These are phyloP conservation scores for Macrosiphum euphorbiae DNA, from an alignment of 2,888 invertebrate species.

Conservation along the genomic window DNA sequence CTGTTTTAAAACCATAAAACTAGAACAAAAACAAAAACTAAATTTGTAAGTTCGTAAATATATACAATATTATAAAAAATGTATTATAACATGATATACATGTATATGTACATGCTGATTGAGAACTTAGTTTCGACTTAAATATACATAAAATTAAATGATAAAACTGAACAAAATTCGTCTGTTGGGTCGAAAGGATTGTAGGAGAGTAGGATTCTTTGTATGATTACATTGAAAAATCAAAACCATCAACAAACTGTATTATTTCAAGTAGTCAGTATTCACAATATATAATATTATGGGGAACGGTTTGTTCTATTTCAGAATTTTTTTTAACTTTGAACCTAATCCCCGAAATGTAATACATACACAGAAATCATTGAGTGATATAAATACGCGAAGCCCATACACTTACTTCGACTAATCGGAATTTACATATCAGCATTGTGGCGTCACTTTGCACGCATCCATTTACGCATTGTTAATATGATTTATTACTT, in stretches of 20 bases:
- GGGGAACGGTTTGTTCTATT: no score
- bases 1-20: neutral
- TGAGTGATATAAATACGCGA: neutral
- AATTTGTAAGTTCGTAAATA: neutral
- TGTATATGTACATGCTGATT: neutral
- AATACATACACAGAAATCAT: neutral
- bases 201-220: neutral
- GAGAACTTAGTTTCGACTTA: neutral
- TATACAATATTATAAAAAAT: neutral
- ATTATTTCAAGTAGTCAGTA: no score
- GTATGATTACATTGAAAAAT: neutral
- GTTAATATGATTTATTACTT: neutral
- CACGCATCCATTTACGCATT: neutral
- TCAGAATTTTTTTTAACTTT: neutral
- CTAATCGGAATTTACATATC: neutral
- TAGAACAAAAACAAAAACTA: neutral
- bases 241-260: neutral
- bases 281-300: no score
- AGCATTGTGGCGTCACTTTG: neutral
- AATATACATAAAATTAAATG: neutral
- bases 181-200: neutral
- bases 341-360: neutral
- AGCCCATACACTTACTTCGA: neutral
- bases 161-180: neutral
- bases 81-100: neutral